phyloP scores from a whole-genome alignment of 2,888 invertebrate genomes.

The Eulithis testata region DNA sequence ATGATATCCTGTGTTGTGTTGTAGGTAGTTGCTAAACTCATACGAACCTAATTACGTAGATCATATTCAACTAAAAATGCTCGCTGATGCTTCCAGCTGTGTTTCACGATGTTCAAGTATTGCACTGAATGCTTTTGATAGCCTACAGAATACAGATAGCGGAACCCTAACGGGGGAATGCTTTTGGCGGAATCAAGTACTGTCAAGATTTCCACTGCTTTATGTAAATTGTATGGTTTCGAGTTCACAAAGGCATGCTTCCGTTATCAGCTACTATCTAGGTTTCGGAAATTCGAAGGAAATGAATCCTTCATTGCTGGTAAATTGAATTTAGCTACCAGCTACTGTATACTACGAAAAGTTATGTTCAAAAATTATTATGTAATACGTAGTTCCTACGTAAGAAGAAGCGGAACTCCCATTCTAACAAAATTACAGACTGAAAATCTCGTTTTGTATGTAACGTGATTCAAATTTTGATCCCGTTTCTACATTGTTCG shows the following conservation, averaged over 20 bases:
- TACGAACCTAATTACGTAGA: too few relatives aligned
- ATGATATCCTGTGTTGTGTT: too few relatives aligned
- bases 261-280: too few relatives aligned
- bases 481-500: too few relatives aligned
- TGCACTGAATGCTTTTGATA: slow-evolving; percentile 9
- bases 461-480: too few relatives aligned
- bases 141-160: slow-evolving; percentile 1
- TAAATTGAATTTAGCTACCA: slow-evolving; percentile 1
- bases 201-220: slow-evolving; percentile 11
- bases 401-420: too few relatives aligned
- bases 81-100: neutral
- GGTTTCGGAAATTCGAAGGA: slow-evolving; percentile 4
- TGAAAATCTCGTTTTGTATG: too few relatives aligned
- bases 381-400: too few relatives aligned
- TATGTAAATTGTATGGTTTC: slow-evolving; percentile 17
- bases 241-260: slow-evolving; percentile 2
- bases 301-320: slow-evolving; percentile 5
- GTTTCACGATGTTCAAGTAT: slow-evolving; percentile 4
- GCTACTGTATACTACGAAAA: neutral
- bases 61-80: neutral
- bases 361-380: neutral
- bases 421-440: too few relatives aligned
- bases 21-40: too few relatives aligned
- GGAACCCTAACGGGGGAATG: slow-evolving; percentile 9
- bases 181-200: slow-evolving; percentile 13